Evolutionary conservation across 2,888 invertebrate species (phyloP).

Genomic region (Diabrotica balteata): DNA sequence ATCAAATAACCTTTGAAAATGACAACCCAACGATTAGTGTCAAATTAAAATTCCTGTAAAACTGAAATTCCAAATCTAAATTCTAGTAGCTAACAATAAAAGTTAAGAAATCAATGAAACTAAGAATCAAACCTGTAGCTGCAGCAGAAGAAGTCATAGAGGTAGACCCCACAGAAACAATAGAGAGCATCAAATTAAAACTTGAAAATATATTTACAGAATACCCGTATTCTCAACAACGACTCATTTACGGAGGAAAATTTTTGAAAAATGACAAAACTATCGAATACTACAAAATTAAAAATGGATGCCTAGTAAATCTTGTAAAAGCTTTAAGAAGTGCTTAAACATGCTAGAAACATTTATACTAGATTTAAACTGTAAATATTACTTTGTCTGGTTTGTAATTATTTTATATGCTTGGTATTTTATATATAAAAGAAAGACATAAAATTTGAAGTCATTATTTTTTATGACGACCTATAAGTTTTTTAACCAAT

Average conservation of each 20-base stretch:
- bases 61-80: slow-evolving; percentile 21
- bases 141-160: slow-evolving; percentile 38
- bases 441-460: slow-evolving; percentile 1
- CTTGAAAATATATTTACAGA: slow-evolving; percentile 36
- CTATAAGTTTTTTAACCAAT: too few relatives aligned
- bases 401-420: slow-evolving; percentile 21
- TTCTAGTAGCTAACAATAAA: slow-evolving; percentile 15
- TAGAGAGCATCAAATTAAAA: slow-evolving; percentile 36
- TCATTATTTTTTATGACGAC: too few relatives aligned
- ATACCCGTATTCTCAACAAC: slow-evolving; percentile 38
- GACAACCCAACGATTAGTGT: slow-evolving; percentile 1
- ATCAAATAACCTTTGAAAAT: slow-evolving; percentile 2
- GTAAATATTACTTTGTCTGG: background rate
- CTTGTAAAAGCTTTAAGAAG: slow-evolving; percentile 43
- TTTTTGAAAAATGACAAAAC: slow-evolving; percentile 40
- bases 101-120: slow-evolving; percentile 25
- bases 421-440: slow-evolving; percentile 24
- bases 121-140: slow-evolving; percentile 33
- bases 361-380: background rate
- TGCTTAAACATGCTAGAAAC: slow-evolving; percentile 14
- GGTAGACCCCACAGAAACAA: slow-evolving; percentile 37
- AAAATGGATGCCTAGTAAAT: slow-evolving; percentile 38
- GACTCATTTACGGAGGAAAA: slow-evolving; percentile 38
- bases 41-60: slow-evolving; percentile 9
- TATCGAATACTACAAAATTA: slow-evolving; percentile 40